Conservation (phyloP, 2,113 vertebrate genomes). For the Centropus bengalensis region DNA sequence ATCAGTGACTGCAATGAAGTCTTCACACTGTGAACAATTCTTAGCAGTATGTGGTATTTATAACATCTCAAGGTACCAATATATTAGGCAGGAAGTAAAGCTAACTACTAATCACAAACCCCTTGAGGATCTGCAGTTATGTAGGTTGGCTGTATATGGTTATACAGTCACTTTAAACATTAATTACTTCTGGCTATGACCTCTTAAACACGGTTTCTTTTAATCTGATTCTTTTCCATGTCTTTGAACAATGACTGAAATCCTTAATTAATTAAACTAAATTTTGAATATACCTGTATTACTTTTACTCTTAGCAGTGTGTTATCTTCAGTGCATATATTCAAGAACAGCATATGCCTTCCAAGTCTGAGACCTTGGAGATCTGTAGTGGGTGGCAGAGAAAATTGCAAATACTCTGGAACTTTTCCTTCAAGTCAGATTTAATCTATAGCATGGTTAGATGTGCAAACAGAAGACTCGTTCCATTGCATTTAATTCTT, state of each 20-base stretch:
- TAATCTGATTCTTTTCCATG: background rate
- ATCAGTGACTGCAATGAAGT: background rate
- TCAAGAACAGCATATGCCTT: background rate
- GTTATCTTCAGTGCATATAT: background rate
- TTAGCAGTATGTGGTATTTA: slow-evolving; percentile 9
- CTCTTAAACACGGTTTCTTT: background rate
- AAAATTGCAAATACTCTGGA: background rate
- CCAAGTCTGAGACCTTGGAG: background rate
- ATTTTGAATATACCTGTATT: background rate
- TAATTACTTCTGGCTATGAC: slow-evolving; percentile 44
- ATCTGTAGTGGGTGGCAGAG: background rate
- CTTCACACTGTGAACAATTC: slow-evolving; percentile 4
- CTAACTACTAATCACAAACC: slow-evolving; percentile 51
- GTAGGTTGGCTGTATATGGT: slow-evolving; percentile 56
- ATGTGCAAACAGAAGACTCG: background rate
- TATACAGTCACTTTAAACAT: slow-evolving; percentile 39
- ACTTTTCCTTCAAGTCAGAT: background rate
- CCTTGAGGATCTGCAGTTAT: slow-evolving; percentile 41
- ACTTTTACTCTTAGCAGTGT: background rate
- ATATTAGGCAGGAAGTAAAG: slow-evolving; percentile 13
- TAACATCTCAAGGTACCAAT: background rate
- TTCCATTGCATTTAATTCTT: background rate
- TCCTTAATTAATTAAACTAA: background rate
- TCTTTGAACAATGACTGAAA: slow-evolving; percentile 12
- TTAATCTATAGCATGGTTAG: background rate